Conservation (phyloP, 2,888 invertebrate species). For the Arenicola marina region DNA sequence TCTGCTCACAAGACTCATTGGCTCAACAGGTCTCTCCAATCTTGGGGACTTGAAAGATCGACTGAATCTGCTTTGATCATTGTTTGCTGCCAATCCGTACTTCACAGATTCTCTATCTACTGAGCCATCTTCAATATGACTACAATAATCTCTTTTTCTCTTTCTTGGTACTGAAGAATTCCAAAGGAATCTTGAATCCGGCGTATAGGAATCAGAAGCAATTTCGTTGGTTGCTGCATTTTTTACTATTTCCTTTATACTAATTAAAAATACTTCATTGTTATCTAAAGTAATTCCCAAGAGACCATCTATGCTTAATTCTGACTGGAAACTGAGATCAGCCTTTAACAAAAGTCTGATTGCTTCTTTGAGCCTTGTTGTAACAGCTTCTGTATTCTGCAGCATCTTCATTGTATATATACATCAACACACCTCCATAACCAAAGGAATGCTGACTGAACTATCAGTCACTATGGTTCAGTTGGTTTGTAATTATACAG, state of each 20-base stretch:
- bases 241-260: slow-evolving; percentile 19
- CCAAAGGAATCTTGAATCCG: neutral
- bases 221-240: neutral
- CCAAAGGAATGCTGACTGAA: too few species aligned
- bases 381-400: neutral
- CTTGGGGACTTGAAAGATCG: neutral
- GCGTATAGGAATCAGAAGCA: too few species aligned
- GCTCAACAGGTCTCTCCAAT: neutral
- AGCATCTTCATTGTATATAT: neutral
- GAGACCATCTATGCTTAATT: slow-evolving; percentile 22
- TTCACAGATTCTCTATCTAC: too few species aligned
- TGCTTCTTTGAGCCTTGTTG: neutral
- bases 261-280: slow-evolving; percentile 22
- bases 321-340: slow-evolving; percentile 15
- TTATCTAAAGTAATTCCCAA: slow-evolving; percentile 28
- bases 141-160: too few species aligned
- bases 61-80: too few species aligned
- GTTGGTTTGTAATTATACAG: too few species aligned
- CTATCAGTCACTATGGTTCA: too few species aligned
- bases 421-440: neutral
- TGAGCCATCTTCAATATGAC: too few species aligned
- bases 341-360: slow-evolving; percentile 12
- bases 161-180: neutral
- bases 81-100: too few species aligned
- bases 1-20: neutral